Evolutionary conservation across 2,888 invertebrate genomes (phyloP), one percentile per base, ranked within the genome.

Genomic region (Boloria selene): DNA sequence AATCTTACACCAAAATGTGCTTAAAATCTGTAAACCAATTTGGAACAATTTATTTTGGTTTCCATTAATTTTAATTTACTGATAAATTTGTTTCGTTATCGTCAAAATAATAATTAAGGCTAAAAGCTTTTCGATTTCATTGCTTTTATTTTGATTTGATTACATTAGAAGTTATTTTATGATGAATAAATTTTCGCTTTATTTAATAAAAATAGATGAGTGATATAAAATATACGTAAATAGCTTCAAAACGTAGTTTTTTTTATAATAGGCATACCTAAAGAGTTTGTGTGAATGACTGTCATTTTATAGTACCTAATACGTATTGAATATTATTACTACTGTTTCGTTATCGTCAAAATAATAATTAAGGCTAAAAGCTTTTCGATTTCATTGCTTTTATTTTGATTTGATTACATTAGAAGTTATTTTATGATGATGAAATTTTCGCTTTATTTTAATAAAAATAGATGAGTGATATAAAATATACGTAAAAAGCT

Each of bases 1-100:
- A 42, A 52, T 22, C 6, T 45, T 16, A 50, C n/a, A 17, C 13
- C n/a, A n/a, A 45, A 56, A 56, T 44, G 42, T 18, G 7, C 14
- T 38, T 44, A 55, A 54, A 50, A n/a, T 49, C 17, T 14, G 44
- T 61, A 51, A 50, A 22, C 1, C 13, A 51, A 14, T 58, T 58
- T 51, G 14, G 18, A 64, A 51, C 45, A 51, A 44, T 52, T 58
- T 42, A 58, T 52, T 59, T 59, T 17, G 38, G 3, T 31, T 55
- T 10, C 45, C 64, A 64, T 64, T 64, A 64, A 58, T 64, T 64
- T 55, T 56, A 64, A 64, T 58, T 64, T 55, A 18, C 64, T 51
- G 45, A 49, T 52, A 55, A 64, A 64, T 56, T 56, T 58, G 64
- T 64, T 58, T 55, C 62, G 50, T 44, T 45, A 38, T 49, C 55